Conservation (phyloP, 1,140 invertebrate species). For the Cyrtorhinus lividipennis region DNA sequence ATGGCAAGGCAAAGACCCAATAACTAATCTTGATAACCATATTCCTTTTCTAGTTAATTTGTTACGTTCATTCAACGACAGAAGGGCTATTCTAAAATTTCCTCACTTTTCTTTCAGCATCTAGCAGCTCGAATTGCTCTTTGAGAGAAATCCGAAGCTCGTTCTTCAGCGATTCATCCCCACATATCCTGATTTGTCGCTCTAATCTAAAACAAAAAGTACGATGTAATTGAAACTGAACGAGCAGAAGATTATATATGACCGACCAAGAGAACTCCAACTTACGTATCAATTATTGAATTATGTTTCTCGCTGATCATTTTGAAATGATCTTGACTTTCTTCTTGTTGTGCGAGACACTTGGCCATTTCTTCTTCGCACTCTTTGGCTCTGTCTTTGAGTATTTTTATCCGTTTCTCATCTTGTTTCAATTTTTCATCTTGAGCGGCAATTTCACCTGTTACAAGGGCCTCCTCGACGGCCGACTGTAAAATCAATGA, state of each 20-base stretch:
- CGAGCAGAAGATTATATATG: neutral
- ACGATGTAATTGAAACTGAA: neutral
- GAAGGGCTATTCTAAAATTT: too few relatives aligned
- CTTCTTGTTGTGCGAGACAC: slow-evolving; percentile 31
- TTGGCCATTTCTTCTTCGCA: slow-evolving; percentile 38
- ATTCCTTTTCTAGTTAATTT: too few relatives aligned
- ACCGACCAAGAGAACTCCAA: neutral
- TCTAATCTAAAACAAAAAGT: slow-evolving; percentile 26
- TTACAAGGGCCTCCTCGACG: slow-evolving; percentile 64
- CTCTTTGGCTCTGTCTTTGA: slow-evolving; percentile 43
- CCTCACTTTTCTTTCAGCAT: slow-evolving; percentile 38
- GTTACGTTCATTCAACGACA: too few relatives aligned
- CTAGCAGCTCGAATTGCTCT: slow-evolving; percentile 37
- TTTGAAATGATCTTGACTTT: slow-evolving; percentile 32
- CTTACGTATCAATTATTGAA: slow-evolving; percentile 23
- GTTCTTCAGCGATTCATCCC: slow-evolving; percentile 36
- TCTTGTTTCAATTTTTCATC: slow-evolving; percentile 50
- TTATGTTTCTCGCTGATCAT: slow-evolving; percentile 22
- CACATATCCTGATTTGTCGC: slow-evolving; percentile 24
- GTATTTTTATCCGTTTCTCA: slow-evolving; percentile 48
- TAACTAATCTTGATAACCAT: too few relatives aligned
- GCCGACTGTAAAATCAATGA: slow-evolving; percentile 49
- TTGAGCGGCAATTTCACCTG: slow-evolving; percentile 65
- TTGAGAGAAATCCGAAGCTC: slow-evolving; percentile 43
- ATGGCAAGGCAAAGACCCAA: too few relatives aligned